Evolutionary conservation across 2,113 vertebrate genomes (phyloP).

Genomic region (Mirza zaza): DNA sequence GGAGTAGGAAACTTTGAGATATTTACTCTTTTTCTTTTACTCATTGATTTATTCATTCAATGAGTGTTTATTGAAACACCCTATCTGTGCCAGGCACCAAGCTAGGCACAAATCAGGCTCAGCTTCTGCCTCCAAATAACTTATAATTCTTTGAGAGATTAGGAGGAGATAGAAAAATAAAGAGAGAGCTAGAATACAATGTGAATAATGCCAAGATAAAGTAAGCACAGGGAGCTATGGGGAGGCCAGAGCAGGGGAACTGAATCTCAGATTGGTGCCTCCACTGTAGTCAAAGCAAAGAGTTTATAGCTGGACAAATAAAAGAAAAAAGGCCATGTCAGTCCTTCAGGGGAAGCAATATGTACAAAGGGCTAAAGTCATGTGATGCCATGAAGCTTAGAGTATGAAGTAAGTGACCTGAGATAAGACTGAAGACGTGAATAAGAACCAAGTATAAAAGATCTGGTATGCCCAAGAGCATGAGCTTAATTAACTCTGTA

Average conservation of each 20-base stretch:
- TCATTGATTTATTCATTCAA: constrained; percentile 50
- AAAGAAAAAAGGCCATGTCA: not conserved
- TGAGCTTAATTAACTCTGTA: not conserved
- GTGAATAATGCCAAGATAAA: not conserved
- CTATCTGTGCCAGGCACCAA: not conserved
- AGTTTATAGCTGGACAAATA: not conserved
- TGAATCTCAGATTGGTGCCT: not conserved
- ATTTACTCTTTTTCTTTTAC: constrained; percentile 59
- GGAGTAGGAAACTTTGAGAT: constrained; percentile 59
- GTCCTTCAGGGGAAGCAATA: not conserved
- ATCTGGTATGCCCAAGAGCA: not conserved
- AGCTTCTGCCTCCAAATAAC: not conserved
- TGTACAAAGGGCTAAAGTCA: not conserved
- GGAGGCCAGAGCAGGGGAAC: not conserved
- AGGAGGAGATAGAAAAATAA: not conserved
- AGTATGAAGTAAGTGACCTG: not conserved
- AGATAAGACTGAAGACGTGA: not conserved
- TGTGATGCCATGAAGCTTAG: not conserved
- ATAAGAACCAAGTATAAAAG: not conserved
- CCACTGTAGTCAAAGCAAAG: not conserved
- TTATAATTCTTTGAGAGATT: not conserved
- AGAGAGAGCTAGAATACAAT: not conserved
- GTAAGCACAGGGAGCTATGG: not conserved
- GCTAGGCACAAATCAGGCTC: constrained; percentile 35
- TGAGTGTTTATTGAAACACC: constrained; percentile 45